Conservation (phyloP, 2,113 vertebrate genomes). For the Oncorhynchus keta region DNA sequence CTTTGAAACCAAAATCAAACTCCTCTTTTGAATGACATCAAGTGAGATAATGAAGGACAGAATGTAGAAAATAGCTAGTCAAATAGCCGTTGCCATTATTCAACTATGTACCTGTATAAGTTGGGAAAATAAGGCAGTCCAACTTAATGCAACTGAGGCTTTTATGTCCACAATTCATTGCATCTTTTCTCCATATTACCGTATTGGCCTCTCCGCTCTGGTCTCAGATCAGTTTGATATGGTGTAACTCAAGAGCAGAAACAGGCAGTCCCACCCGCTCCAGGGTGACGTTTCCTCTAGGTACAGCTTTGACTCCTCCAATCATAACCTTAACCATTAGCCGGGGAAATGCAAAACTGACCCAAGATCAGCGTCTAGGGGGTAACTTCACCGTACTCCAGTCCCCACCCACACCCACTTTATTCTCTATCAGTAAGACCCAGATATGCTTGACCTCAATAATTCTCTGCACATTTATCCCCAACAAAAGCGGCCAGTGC, state of each 20-base stretch:
- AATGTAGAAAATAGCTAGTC: slow-evolving; percentile 33
- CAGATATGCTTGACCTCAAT: slow-evolving; percentile 17
- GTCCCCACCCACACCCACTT: not conserved
- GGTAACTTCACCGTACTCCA: not conserved
- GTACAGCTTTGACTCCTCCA: too few species aligned
- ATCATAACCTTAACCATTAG: not conserved
- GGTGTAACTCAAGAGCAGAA: too few species aligned
- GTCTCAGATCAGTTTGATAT: not conserved
- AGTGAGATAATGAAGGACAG: not conserved
- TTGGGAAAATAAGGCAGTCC: slow-evolving; percentile 28
- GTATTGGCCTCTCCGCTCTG: not conserved
- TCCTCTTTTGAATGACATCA: not conserved
- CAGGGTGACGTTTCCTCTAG: too few species aligned
- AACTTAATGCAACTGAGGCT: not conserved
- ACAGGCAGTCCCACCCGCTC: too few species aligned
- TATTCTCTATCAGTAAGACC: not conserved
- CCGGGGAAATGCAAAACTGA: not conserved
- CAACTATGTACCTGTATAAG: slow-evolving; percentile 8
- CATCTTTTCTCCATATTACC: not conserved
- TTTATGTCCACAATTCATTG: not conserved
- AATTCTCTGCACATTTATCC: slow-evolving; percentile 14
- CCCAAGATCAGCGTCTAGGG: not conserved
- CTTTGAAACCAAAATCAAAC: not conserved
- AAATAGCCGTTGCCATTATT: slow-evolving; percentile 39
- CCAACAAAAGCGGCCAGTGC: slow-evolving; percentile 8